phyloP scores from a whole-genome alignment of 2,113 vertebrate species.

The Silurus meridionalis region DNA sequence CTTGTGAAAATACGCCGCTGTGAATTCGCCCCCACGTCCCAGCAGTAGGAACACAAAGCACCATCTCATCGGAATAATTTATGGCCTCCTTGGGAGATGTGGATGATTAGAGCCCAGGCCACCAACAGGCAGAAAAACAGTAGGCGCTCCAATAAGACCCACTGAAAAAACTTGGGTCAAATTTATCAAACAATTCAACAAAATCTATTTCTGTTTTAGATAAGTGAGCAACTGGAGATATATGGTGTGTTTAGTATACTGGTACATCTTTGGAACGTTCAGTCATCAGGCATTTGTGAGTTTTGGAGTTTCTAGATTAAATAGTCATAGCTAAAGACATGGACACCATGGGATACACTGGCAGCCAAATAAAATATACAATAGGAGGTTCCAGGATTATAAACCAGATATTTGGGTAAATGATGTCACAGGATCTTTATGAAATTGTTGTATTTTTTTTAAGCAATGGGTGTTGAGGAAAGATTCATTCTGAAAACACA shows the following conservation, averaged over 20 bases:
- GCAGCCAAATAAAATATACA: conserved; percentile 99
- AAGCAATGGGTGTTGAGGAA: conserved; percentile 48
- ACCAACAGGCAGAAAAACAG: conserved; percentile 99
- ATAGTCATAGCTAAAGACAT: conserved; percentile 88
- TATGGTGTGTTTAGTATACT: conserved; percentile 89
- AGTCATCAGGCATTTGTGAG: conserved; percentile 91
- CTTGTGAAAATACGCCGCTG: conserved; percentile 93
- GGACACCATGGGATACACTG: conserved; percentile 72
- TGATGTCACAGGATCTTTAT: conserved; percentile 82
- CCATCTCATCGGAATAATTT: conserved; percentile 96
- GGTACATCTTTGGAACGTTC: conserved; percentile 88
- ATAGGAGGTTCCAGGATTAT: conserved; percentile 85
- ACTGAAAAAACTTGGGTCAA: conserved; percentile 92
- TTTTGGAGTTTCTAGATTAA: conserved; percentile 98
- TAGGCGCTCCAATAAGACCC: conserved; percentile 93
- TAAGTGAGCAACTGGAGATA: conserved; percentile 78
- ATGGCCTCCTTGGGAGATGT: conserved; percentile 91
- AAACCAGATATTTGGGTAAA: conserved; percentile 91
- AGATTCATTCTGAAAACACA: conserved; percentile 38
- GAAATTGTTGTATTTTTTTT: conserved; percentile 64
- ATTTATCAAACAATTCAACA: conserved; percentile 97
- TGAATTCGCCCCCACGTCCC: conserved; percentile 83
- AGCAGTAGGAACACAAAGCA: conserved; percentile 91
- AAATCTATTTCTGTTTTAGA: conserved; percentile 98
- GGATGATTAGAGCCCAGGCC: conserved; percentile 96